Conservation (phyloP, 2,888 invertebrate genomes). For the Tachina grossa region DNA sequence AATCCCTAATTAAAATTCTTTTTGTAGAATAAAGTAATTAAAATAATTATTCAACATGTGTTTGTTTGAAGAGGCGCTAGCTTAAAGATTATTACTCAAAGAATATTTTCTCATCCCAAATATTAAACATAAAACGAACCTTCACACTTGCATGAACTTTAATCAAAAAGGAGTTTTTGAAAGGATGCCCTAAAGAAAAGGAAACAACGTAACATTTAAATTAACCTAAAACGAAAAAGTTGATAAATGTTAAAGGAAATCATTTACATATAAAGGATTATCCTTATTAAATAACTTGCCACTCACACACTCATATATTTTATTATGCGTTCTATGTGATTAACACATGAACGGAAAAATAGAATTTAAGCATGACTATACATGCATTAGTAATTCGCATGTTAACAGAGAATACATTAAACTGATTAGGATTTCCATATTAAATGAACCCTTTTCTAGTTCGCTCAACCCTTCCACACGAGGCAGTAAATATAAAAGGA, state of each 20-base stretch:
- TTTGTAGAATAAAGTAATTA: neutral
- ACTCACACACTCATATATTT: conserved; percentile 31
- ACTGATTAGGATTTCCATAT: conserved; percentile 68
- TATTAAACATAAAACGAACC: conserved; percentile 7
- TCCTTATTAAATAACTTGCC: conserved; percentile 61
- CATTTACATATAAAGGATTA: conserved; percentile 65
- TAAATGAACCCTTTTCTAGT: conserved; percentile 48
- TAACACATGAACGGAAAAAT: conserved; percentile 45
- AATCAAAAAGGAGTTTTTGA: conserved; percentile 1
- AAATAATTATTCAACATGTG: no score
- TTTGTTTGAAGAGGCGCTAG: neutral
- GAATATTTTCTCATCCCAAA: neutral
- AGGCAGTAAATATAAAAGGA: neutral
- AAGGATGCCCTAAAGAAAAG: neutral
- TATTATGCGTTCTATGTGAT: conserved; percentile 56
- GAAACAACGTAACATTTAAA: conserved; percentile 41
- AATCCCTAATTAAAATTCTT: conserved; percentile 18
- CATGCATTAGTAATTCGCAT: conserved; percentile 69
- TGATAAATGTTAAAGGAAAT: conserved; percentile 61
- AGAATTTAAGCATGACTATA: conserved; percentile 43
- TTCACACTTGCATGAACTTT: conserved; percentile 5
- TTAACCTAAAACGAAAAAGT: conserved; percentile 30
- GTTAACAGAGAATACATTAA: conserved; percentile 68
- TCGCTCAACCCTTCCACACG: conserved; percentile 30
- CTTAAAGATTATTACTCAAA: neutral